Base-by-base conservation (phyloP, 2,113 vertebrate species). In the Cinclus mexicanus region DNA sequence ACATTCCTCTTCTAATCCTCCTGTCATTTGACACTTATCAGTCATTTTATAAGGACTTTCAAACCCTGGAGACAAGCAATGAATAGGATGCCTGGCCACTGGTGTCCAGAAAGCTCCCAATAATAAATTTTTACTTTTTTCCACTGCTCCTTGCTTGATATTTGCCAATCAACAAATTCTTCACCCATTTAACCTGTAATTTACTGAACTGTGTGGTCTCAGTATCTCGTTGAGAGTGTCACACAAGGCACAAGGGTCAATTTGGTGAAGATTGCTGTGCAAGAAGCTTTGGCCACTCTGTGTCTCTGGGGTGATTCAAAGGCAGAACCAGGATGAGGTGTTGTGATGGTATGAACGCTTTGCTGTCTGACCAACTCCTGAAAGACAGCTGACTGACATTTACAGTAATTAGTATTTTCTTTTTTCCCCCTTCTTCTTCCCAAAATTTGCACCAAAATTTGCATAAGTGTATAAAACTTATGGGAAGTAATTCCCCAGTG, bases 1-100 rank as follows among this genome's bases (percentile, higher is more conserved):
- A 24, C 67, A 37, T 75, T 77, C 52, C 56, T 89, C 56, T 86
- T 89, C 56, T 86, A 47, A 86, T 77, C 67, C 59, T 85, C 29
- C 44, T 64, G 17, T 79, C 63, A 64, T 69, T 60, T 50, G 17
- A 6, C 24, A 65, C 47, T 82, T 31, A 22, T 87, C 46, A 60
- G 35, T 68, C 20, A 31, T 79, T 84, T 94, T 60, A 7, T 14
- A 29, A 67, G 21, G 33, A 72, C 70, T 85, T 87, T 60, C 24
- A 88, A 57, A 56, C 21, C n/a, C 26, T 20, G 65, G 50, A 79
- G 31, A 70, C 47, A 84, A 84, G 18, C 29, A 41, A 13, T 46
- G 46, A 25, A 6, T 29, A 53, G 24, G 24, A 25, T 23, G 31
- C 25, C 4, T 53, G 41, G 44, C n/a, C 41, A 26, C 41, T 69